phyloP scores from a whole-genome alignment of 35 echinoderm and acorn worm genomes.

The Strongylocentrotus purpuratus region DNA sequence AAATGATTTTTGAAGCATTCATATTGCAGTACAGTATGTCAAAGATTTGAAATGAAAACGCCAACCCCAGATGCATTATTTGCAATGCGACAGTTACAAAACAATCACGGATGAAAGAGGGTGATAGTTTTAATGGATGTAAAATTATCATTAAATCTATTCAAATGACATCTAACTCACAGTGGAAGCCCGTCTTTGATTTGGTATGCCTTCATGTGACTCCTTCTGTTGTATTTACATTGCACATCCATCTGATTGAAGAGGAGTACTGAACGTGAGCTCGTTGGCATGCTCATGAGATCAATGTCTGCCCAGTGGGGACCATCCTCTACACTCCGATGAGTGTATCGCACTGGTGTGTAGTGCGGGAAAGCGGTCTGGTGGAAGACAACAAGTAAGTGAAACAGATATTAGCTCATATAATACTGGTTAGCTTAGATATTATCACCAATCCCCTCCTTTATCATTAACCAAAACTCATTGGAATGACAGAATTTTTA shows the following conservation, averaged over 20 bases:
- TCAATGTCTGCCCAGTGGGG: slow-evolving; percentile 90
- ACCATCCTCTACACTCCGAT: slow-evolving; percentile 52
- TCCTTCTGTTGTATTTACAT: slow-evolving; percentile 77
- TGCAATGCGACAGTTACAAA: neutral
- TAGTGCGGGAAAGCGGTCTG: slow-evolving; percentile 76
- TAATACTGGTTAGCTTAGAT: no score
- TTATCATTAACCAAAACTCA: no score
- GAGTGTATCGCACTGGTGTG: slow-evolving; percentile 76
- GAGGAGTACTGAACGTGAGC: slow-evolving; percentile 60
- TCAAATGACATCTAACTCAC: slow-evolving; percentile 65
- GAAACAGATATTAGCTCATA: neutral
- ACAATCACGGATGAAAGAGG: neutral
- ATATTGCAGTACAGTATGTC: no score
- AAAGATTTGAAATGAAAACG: no score
- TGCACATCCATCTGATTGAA: slow-evolving; percentile 74
- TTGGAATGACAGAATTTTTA: no score
- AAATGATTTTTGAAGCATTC: no score
- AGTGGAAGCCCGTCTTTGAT: slow-evolving; percentile 88
- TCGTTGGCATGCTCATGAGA: slow-evolving; percentile 55
- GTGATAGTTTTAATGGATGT: no score
- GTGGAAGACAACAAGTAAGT: neutral
- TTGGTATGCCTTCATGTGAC: slow-evolving; percentile 70
- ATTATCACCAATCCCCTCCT: no score
- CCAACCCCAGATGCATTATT: no score
- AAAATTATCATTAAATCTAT: no score